These are phyloP conservation scores for Mus pahari DNA, from an alignment of 2,113 vertebrate genomes.

Conservation along the genomic window DNA sequence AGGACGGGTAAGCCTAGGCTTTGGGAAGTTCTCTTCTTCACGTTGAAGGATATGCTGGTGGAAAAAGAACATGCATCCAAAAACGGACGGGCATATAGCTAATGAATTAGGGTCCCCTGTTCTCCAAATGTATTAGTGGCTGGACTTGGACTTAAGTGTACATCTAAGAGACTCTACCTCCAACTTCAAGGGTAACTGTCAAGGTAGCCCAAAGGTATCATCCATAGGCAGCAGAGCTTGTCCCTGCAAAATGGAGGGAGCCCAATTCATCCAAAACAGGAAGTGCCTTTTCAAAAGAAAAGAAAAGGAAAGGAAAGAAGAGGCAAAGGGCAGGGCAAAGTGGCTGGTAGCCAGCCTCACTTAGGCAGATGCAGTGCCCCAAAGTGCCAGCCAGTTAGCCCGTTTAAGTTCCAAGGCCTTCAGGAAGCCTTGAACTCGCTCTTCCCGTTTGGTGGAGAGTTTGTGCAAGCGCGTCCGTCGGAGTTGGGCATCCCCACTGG, in stretches of 20 bases:
- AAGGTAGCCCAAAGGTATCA: neutral
- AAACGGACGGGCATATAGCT: neutral
- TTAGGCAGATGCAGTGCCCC: slow-evolving; percentile 87
- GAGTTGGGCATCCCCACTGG: slow-evolving; percentile 85
- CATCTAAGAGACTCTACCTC: neutral
- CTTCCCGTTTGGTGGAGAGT: slow-evolving; percentile 89
- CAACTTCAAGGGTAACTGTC: neutral
- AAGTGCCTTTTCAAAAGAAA: slow-evolving; percentile 79
- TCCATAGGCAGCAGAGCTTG: slow-evolving; percentile 19
- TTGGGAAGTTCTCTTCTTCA: slow-evolving; percentile 33
- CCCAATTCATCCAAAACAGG: slow-evolving; percentile 76
- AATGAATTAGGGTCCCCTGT: neutral
- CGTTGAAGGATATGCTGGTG: slow-evolving; percentile 39
- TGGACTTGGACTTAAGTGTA: slow-evolving; percentile 35
- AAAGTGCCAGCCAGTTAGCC: slow-evolving; percentile 87
- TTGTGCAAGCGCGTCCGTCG: slow-evolving; percentile 89
- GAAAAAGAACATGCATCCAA: slow-evolving; percentile 29
- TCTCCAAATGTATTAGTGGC: slow-evolving; percentile 24
- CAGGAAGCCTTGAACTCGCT: slow-evolving; percentile 93
- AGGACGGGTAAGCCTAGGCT: slow-evolving; percentile 12
- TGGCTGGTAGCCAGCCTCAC: slow-evolving; percentile 71
- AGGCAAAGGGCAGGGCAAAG: slow-evolving; percentile 79
- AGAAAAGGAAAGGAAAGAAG: slow-evolving; percentile 70
- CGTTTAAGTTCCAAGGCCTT: slow-evolving; percentile 92
- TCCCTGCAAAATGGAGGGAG: slow-evolving; percentile 81